Conservation (phyloP, 2,113 vertebrate species). For the Toxotes jaculatrix region DNA sequence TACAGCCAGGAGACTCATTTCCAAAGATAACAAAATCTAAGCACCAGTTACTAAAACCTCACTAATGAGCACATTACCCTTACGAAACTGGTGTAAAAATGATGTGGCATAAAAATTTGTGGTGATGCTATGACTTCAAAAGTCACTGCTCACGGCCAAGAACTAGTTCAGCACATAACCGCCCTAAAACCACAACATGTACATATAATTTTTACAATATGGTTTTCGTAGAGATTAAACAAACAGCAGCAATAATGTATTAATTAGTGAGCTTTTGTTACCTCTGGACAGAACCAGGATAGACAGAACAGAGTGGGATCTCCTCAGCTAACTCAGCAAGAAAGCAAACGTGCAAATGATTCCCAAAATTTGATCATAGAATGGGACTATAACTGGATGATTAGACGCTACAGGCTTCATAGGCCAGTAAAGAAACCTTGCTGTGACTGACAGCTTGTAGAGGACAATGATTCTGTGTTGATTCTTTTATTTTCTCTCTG, state of each 20-base stretch:
- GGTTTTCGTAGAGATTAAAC: not conserved
- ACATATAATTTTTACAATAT: not conserved
- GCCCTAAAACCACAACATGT: not conserved
- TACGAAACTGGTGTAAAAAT: too few species aligned
- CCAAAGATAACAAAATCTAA: too few species aligned
- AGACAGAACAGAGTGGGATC: not conserved
- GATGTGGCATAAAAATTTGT: too few species aligned
- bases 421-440: constrained; percentile 9
- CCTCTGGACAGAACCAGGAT: not conserved
- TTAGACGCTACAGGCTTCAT: constrained; percentile 11
- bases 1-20: not conserved
- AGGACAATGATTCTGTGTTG: not conserved
- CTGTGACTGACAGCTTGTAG: not conserved
- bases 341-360: not conserved
- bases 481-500: not conserved
- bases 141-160: too few species aligned
- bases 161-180: too few species aligned
- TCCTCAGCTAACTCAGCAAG: not conserved
- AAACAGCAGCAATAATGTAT: too few species aligned
- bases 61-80: too few species aligned
- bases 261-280: not conserved
- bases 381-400: not conserved
- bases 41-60: not conserved
- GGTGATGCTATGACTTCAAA: too few species aligned
- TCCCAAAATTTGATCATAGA: not conserved